Evolutionary conservation across 2,888 invertebrate species (phyloP), one percentile per base, ranked within the genome.

Genomic region (Meteorus colon): DNA sequence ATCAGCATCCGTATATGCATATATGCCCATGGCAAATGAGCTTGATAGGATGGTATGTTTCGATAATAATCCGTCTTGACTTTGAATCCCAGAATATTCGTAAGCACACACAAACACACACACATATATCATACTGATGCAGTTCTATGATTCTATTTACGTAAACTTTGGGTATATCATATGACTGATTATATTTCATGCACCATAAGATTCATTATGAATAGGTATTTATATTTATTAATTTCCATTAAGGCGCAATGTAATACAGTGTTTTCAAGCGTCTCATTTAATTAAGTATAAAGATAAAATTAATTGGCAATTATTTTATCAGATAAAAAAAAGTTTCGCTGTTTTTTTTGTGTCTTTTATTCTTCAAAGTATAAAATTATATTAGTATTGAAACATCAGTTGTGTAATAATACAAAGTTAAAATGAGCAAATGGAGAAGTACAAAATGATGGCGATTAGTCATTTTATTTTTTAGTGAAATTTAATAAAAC

Each of bases 41-140:
- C 19, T 48, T 34, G 66, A 73, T 73, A 19, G 34, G 37, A 66
- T 34, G 41, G 60, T 65, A 72, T 48, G 73, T 55, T 24, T 4
- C 24, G 55, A 55, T 55, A 19, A 75, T 75, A 77, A 78, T 78
- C 75, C 73, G 73, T 75, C 79, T 73, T 72, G 70, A 79, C 75
- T 77, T 73, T 67, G 75, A 75, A 75, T 77, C 73, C 73, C 68
- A 65, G 75, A 73, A 77, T 60, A 70, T 70, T 34, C 4, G 77
- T 81, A 77, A 74, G 79, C 76, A 79, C 82, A 82, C 55, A 76
- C 24, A 79, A 76, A 79, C 82, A 82, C 55, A 76, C 24, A 19
- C 19, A 55, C 10, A 55, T 24, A 55, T n/a, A n/a, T 19, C 8
- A 55, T 8, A 19, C 19, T 19, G 19, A 3, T 6, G 19, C 19